Percentiles rank a stretch among this genome's conserved stretches.
Conservation (phyloP, 2,888 invertebrate species). For the Lithosia quadra region DNA sequence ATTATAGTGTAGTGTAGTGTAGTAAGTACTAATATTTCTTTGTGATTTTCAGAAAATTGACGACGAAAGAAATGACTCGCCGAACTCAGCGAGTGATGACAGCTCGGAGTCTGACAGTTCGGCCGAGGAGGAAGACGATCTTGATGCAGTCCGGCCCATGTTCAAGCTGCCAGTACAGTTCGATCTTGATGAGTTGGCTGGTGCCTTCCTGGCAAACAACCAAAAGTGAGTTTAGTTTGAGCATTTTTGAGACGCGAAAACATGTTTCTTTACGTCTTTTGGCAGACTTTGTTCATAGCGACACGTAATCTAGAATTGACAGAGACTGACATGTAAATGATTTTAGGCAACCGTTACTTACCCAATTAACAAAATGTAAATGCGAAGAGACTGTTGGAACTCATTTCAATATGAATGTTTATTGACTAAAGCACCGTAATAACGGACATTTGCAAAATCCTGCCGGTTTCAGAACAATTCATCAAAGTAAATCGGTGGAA, state of each 20-base stretch:
- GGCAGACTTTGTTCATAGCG: neutral
- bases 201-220: slow-evolving; percentile 90
- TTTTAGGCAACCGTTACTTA: slow-evolving; percentile 35
- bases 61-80: slow-evolving; percentile 71
- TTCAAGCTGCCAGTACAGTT: slow-evolving; percentile 93
- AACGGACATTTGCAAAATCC: slow-evolving; percentile 33
- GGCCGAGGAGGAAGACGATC: slow-evolving; percentile 87
- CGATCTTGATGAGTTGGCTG: slow-evolving; percentile 93
- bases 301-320: slow-evolving; percentile 7
- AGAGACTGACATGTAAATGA: slow-evolving; percentile 16
- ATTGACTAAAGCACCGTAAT: slow-evolving; percentile 41
- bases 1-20: too few species aligned
- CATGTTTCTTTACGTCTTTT: neutral
- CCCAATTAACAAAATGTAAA: slow-evolving; percentile 40
- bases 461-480: slow-evolving; percentile 3
- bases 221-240: slow-evolving; percentile 83
- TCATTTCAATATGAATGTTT: slow-evolving; percentile 45
- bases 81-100: slow-evolving; percentile 76
- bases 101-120: slow-evolving; percentile 87
- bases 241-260: neutral
- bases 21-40: neutral
- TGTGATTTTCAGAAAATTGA: slow-evolving; percentile 78
- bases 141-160: slow-evolving; percentile 86
- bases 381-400: slow-evolving; percentile 37
- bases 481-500: neutral